Percentiles rank a stretch among this genome's conserved stretches.
Evolutionary conservation across 1,140 invertebrate genomes (phyloP).

Genomic region (Drosophila neocordata): DNA sequence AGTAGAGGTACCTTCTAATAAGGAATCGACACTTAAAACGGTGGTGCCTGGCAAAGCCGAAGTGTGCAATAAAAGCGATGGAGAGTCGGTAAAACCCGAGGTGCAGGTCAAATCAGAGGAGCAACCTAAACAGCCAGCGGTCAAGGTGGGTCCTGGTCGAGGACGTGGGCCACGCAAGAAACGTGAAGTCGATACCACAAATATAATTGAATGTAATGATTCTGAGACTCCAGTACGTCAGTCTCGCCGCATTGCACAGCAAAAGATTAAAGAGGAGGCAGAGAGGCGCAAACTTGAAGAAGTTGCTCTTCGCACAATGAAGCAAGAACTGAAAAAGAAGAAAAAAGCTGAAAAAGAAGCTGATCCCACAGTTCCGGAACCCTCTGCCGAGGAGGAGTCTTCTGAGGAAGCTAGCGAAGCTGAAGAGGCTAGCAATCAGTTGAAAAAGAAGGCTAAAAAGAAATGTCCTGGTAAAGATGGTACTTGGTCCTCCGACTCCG

Average conservation of each 20-base stretch:
- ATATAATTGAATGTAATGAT: slow-evolving; percentile 70
- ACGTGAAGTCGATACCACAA: slow-evolving; percentile 84
- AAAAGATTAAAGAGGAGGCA: slow-evolving; percentile 92
- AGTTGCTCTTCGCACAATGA: slow-evolving; percentile 85
- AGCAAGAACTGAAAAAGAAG: slow-evolving; percentile 86
- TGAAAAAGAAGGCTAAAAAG: slow-evolving; percentile 84
- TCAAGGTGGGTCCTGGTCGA: slow-evolving; percentile 33
- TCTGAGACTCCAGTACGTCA: slow-evolving; percentile 86
- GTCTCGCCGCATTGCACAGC: slow-evolving; percentile 91
- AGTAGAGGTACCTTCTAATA: background rate
- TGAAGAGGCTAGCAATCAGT: slow-evolving; percentile 58
- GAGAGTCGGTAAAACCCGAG: slow-evolving; percentile 15
- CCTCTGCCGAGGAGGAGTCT: slow-evolving; percentile 83
- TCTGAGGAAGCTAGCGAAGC: slow-evolving; percentile 82
- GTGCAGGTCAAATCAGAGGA: slow-evolving; percentile 21
- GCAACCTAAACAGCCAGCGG: slow-evolving; percentile 19
- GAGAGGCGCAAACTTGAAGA: slow-evolving; percentile 89
- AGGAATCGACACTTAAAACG: background rate
- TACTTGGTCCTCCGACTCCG: slow-evolving; percentile 87
- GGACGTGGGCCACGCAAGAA: slow-evolving; percentile 82
- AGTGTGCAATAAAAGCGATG: background rate
- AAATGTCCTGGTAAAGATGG: slow-evolving; percentile 87
- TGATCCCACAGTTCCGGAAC: slow-evolving; percentile 77
- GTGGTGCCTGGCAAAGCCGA: background rate
- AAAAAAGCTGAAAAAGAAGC: slow-evolving; percentile 83